Evolutionary conservation across 2,113 vertebrate species (phyloP), one percentile per base, ranked within the genome.

Genomic region (Callocephalon fimbriatum): DNA sequence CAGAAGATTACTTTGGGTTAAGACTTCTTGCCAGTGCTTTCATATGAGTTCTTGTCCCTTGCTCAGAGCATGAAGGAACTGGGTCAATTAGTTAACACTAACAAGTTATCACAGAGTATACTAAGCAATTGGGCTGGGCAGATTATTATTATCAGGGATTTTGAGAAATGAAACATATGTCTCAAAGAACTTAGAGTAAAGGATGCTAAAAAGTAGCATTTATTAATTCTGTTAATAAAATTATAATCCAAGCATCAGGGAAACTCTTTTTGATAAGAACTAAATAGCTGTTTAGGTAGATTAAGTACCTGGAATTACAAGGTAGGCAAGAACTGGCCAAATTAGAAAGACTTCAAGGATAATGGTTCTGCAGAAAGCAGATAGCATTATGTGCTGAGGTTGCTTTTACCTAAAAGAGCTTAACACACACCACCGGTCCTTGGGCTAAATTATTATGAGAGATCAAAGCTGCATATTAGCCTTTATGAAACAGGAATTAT

Each of bases 161-260:
- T 48, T 92, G 65, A 86, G 59, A 94, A 83, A 42, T 62, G 1
- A 90, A 90, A 86, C 18, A 37, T 35, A 58, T 0, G 0, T 75
- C 72, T 84, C 54, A 61, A 94, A 84, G 38, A 73, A 7, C 3
- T 67, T 75, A 80, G 3, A 86, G 62, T 65, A 62, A 73, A 77
- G 56, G 13, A 59, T 0, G 1, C 47, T 48, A 74, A 72, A 78
- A 82, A 38, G 42, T 4, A 81, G 10, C 14, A 25, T 72, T 93
- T 88, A 78, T 81, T 88, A 91, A 94, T 91, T 91, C 54, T 47
- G 31, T 63, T 92, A 86, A 92, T 81, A 78, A 92, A 93, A 74
- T 65, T 3, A 74, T 48, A 92, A 94, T 92, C 68, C 18, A 72
- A 68, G 26, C 37, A 92, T 14, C 26, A 86, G 29, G 37, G 58